A percentile compares a stretch with the other conserved stretches of the same genome.
Conservation (phyloP, 2,888 invertebrate species). For the Caradrina kadenii region DNA sequence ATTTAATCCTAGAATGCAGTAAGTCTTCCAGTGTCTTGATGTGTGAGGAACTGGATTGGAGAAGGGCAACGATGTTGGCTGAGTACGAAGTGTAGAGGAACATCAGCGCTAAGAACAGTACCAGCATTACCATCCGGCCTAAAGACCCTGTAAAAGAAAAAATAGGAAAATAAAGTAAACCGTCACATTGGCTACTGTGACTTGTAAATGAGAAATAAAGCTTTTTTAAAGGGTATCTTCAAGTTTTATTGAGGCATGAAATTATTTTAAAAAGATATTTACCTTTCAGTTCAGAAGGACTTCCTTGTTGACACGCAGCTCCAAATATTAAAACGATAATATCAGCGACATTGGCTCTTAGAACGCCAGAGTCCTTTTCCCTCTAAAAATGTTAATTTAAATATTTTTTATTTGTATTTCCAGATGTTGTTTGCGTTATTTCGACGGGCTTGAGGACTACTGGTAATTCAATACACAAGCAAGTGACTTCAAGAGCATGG, state of each 20-base stretch:
- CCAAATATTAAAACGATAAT: constrained; percentile 90
- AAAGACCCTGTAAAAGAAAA: constrained; percentile 78
- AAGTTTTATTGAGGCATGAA: not conserved
- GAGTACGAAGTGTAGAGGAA: constrained; percentile 94
- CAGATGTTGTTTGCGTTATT: not conserved
- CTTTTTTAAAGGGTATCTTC: not conserved
- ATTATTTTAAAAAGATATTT: constrained; percentile 15
- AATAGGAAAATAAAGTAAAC: not conserved
- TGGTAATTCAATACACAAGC: not conserved
- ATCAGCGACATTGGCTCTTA: constrained; percentile 86
- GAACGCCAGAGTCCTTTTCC: constrained; percentile 72
- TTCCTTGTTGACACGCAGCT: constrained; percentile 92
- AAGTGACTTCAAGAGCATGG: not conserved
- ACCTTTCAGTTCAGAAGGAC: constrained; percentile 86
- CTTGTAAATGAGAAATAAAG: not conserved
- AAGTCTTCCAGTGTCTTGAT: constrained; percentile 92
- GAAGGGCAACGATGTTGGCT: constrained; percentile 93
- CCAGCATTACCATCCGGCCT: constrained; percentile 91
- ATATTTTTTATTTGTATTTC: not conserved
- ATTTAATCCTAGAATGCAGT: constrained; percentile 91
- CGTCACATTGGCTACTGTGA: not conserved
- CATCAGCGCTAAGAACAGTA: constrained; percentile 92
- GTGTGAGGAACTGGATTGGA: constrained; percentile 93
- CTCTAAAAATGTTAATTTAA: constrained; percentile 67
- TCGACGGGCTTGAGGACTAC: not conserved